Conservation (phyloP, 2,113 vertebrate genomes). For the Hippocampus abdominalis region DNA sequence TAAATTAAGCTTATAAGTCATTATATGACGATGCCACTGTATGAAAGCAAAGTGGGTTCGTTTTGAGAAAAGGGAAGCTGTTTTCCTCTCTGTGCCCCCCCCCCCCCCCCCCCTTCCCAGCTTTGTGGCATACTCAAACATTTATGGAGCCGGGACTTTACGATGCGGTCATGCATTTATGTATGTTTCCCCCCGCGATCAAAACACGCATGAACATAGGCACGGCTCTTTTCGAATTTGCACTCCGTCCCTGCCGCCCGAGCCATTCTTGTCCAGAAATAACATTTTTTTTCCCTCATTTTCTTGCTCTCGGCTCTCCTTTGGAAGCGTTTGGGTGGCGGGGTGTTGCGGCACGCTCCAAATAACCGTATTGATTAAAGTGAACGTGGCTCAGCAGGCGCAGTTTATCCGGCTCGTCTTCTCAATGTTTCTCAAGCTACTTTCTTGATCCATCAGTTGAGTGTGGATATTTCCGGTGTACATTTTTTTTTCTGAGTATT, state of each 20-base stretch:
- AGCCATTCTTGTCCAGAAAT: constrained; percentile 5
- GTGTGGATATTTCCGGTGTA: too few species aligned
- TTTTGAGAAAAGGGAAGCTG: constrained; percentile 15
- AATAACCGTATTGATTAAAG: constrained; percentile 69
- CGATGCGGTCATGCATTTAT: constrained; percentile 56
- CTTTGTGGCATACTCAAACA: constrained; percentile 45
- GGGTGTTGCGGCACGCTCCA: constrained; percentile 46
- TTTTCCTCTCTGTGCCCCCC: constrained; percentile 22
- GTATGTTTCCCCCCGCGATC: constrained; percentile 29
- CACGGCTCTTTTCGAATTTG: constrained; percentile 3
- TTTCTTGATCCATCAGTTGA: neutral
- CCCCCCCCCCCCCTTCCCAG: constrained; percentile 18
- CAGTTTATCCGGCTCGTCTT: neutral
- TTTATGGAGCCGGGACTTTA: constrained; percentile 49
- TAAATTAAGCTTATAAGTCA: constrained; percentile 28
- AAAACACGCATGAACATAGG: constrained; percentile 36
- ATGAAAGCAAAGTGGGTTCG: constrained; percentile 37
- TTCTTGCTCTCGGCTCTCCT: constrained; percentile 15
- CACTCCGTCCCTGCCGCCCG: neutral
- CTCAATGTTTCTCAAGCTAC: constrained; percentile 9
- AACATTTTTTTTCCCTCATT: neutral
- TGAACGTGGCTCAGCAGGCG: constrained; percentile 50
- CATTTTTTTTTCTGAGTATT: too few species aligned
- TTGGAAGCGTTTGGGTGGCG: neutral
- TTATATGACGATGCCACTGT: constrained; percentile 15